Conservation (phyloP, 2,113 vertebrate genomes). For the Gymnarchus niloticus region DNA sequence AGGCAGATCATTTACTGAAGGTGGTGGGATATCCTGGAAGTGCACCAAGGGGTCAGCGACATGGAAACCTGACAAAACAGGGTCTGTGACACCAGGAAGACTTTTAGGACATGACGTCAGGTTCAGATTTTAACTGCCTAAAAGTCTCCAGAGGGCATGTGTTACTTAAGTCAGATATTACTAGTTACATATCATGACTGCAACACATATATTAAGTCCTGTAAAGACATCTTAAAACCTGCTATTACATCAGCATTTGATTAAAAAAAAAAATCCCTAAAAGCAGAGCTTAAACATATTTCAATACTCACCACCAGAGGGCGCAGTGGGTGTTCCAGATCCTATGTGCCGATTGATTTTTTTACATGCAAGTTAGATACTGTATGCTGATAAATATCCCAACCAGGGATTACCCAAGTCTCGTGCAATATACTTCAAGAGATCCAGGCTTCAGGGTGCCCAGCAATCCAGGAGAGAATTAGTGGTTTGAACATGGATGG, state of each 20-base stretch:
- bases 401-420: too few species aligned
- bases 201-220: background rate
- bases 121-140: background rate
- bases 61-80: too few species aligned
- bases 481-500: too few species aligned
- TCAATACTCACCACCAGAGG: background rate
- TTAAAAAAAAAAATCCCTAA: background rate
- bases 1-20: background rate
- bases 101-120: background rate
- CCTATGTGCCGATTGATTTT: background rate
- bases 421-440: too few species aligned
- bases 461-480: too few species aligned
- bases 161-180: background rate
- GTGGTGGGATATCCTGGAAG: background rate
- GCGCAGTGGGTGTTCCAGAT: background rate
- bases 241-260: background rate
- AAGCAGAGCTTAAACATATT: background rate
- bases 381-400: too few species aligned
- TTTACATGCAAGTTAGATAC: background rate
- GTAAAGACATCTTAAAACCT: background rate
- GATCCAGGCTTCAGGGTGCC: too few species aligned
- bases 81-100: background rate
- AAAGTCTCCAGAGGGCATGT: background rate
- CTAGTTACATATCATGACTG: background rate
- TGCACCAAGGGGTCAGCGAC: too few species aligned